Percentiles rank a stretch among this genome's conserved stretches.
These are phyloP conservation scores for Antedon mediterranea DNA, from an alignment of 53 echinoderm and acorn worm species.

Conservation along the genomic window DNA sequence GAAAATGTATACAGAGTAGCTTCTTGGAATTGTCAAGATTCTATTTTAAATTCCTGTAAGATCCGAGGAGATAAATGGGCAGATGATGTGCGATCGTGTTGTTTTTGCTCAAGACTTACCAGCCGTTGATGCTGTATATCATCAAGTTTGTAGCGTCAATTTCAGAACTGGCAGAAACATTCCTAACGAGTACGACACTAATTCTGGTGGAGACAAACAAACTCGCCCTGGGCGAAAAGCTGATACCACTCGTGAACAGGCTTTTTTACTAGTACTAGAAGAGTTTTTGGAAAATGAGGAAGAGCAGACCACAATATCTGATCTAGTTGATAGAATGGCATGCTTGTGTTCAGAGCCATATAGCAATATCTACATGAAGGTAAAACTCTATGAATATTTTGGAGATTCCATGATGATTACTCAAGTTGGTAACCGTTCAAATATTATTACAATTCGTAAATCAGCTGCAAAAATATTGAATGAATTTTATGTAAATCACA, in stretches of 20 bases:
- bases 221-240: not conserved
- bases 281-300: slow-evolving; percentile 17
- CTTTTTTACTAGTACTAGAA: not conserved
- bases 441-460: slow-evolving; percentile 13
- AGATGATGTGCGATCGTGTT: slow-evolving; percentile 10
- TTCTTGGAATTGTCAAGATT: slow-evolving; percentile 8
- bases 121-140: slow-evolving; percentile 34
- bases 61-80: slow-evolving; percentile 22
- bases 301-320: slow-evolving; percentile 12
- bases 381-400: slow-evolving; percentile 14
- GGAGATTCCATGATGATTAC: slow-evolving; percentile 5
- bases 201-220: not conserved
- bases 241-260: not conserved
- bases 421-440: not conserved
- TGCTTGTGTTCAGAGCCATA: not conserved
- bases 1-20: not conserved
- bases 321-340: slow-evolving; percentile 6
- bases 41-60: slow-evolving; percentile 9
- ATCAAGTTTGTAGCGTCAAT: slow-evolving; percentile 32
- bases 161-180: slow-evolving; percentile 27
- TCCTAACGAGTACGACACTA: not conserved
- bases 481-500: not conserved
- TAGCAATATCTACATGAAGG: slow-evolving; percentile 6
- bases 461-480: slow-evolving; percentile 3
- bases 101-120: slow-evolving; percentile 18